Evolutionary conservation across 2,797 vertebrate species (phyloP), one percentile per base, ranked within the genome.

Genomic region (Propithecus deckenii): DNA sequence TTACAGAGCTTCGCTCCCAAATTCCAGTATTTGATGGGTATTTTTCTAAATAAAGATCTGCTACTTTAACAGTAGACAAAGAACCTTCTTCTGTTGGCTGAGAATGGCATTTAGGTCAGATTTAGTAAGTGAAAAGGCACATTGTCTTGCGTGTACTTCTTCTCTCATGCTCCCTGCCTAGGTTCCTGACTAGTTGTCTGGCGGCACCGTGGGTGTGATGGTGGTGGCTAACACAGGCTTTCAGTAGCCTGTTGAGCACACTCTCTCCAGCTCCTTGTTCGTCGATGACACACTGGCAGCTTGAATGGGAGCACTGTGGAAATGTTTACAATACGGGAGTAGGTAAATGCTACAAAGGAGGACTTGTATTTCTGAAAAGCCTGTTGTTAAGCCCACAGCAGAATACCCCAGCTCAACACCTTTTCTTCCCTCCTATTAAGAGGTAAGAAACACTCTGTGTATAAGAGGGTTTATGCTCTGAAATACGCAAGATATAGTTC

Each of bases 101-200:
- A 43, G 75, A 92, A 65, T 57, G 76, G 50, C 78, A 89, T 88
- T 88, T 79, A 83, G 17, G 46, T 95, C 63, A 81, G 11, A 67
- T 28, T 17, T n/a, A 65, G 7, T 35, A 41, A 57, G 20, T 69
- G 12, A 87, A 79, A 86, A 89, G 1, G 30, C 61, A 38, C 12
- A 61, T 79, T 83, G 76, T 46, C 65, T 69, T 86, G 7, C 32
- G 50, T 18, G 7, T 0, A 30, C 2, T 43, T 4, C 22, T 57
- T 41, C 75, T 41, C 7, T 1, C 1, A 25, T 65, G 43, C n/a
- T 87, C 12, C 2, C 5, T 50, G 1, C 17, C 14, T 81, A 0
- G 14, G 4, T 6, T n/a, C 32, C 7, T 10, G 7, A 38, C 32
- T 55, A 8, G 15, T 25, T 38, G 3, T 75, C 8, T 10, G 15